phyloP scores from a whole-genome alignment of 1,140 invertebrate species.

The Drosophila pseudoobscura region DNA sequence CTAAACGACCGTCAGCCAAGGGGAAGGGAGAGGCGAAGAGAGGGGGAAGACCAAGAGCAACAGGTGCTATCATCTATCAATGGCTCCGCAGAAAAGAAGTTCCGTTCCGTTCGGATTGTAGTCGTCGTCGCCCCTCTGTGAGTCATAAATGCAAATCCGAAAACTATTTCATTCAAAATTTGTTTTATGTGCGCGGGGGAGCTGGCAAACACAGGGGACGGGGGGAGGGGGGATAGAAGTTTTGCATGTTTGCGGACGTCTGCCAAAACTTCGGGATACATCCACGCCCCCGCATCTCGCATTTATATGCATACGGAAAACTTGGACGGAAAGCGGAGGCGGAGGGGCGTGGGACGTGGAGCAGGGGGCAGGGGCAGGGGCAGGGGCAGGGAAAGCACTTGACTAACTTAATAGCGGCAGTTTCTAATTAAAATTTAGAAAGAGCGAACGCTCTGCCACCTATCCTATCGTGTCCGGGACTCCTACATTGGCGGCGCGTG shows the following conservation, averaged over 20 bases:
- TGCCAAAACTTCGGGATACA: conserved; percentile 36
- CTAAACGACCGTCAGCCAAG: conserved; percentile 13
- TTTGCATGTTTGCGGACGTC: conserved; percentile 53
- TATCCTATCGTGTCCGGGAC: conserved; percentile 34
- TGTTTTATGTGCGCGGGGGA: conserved; percentile 19
- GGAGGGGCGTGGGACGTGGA: conserved; percentile 6
- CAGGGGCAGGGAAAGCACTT: conserved; percentile 38
- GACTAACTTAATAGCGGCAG: conserved; percentile 74
- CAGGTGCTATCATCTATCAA: conserved; percentile 68
- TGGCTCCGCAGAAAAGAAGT: conserved; percentile 26
- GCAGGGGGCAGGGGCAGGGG: not conserved
- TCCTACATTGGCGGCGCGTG: conserved; percentile 65
- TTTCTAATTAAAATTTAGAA: conserved; percentile 76
- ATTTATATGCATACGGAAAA: conserved; percentile 73
- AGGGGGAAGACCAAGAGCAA: conserved; percentile 31
- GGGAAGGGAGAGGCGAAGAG: not conserved
- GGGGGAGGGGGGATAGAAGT: conserved; percentile 11
- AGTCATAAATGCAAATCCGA: conserved; percentile 70
- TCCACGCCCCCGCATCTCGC: conserved; percentile 7
- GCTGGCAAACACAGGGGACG: conserved; percentile 9
- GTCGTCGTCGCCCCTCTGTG: conserved; percentile 12
- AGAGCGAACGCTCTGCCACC: conserved; percentile 56
- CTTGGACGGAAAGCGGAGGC: conserved; percentile 31
- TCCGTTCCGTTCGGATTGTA: conserved; percentile 26
- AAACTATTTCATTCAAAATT: conserved; percentile 73